These are phyloP conservation scores for Siniperca scherzeri DNA, from an alignment of 2,797 vertebrate genomes.

Conservation along the genomic window DNA sequence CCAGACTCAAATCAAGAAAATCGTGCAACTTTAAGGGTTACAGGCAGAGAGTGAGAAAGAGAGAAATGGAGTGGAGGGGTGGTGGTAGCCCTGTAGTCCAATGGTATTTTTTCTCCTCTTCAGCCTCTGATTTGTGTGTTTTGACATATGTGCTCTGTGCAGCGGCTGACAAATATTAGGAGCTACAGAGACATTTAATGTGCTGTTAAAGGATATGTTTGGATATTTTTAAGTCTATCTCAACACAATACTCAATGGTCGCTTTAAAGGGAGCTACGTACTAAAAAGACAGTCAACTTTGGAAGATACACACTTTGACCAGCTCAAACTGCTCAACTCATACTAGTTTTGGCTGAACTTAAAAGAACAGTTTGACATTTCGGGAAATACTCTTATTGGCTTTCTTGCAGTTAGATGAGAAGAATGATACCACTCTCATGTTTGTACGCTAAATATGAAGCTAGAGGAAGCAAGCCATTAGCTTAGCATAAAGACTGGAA, in stretches of 20 bases:
- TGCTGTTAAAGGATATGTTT: not conserved
- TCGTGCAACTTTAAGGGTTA: conserved; percentile 78
- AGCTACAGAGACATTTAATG: not conserved
- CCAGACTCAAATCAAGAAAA: conserved; percentile 85
- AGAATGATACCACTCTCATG: not conserved
- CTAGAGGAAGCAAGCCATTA: not conserved
- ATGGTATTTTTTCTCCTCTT: conserved; percentile 5
- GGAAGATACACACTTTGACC: not conserved
- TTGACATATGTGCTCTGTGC: conserved; percentile 5
- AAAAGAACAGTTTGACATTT: not conserved
- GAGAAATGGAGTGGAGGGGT: conserved; percentile 19
- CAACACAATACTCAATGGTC: not conserved
- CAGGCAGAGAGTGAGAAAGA: conserved; percentile 56
- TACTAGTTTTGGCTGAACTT: not conserved
- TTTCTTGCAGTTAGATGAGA: not conserved
- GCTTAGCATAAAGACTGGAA: not conserved
- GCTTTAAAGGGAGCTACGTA: not conserved
- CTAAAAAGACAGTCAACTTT: not conserved
- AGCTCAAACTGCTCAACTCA: not conserved
- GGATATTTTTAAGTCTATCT: not conserved
- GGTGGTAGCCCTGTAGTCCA: not conserved
- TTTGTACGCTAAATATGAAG: not conserved
- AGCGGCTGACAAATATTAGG: too few relatives aligned
- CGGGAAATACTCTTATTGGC: too few relatives aligned
- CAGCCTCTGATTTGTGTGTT: conserved; percentile 12